Base-by-base conservation (phyloP, 2,888 invertebrate species). In the Agonopterix arenella region DNA sequence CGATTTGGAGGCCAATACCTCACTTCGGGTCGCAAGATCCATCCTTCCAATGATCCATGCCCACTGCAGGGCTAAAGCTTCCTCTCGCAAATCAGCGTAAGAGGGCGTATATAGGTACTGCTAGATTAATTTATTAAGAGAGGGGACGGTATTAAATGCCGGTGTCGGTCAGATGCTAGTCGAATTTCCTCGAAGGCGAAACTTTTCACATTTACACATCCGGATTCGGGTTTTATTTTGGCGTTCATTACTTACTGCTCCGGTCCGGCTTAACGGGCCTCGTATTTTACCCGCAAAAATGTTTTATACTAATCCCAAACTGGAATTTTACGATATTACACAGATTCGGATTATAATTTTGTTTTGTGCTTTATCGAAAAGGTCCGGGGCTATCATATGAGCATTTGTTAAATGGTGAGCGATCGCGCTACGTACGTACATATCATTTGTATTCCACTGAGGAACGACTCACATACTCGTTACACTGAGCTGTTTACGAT, bases 191-290 rank as follows among this genome's bases (percentile, higher is more conserved):
- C 40, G 16, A 46, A 37, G 46, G 45, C 43, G 16, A 41, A 50
- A 50, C 50, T 50, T 50, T 50, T 28, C 50, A 45, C 50, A 50
- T 50, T 50, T 42, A 44, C 50, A 44, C 50, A n/a, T 41, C 41
- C 41, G 45, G 10, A 36, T 46, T 46, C 43, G 4, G 36, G 11
- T 42, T 37, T 44, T 43, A 43, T 46, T 45, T 49, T 42, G 13
- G 44, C 28, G 10, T 44, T 38, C 36, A 16, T 8, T 36, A 36
- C 44, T 45, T 45, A 28, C 28, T 28, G 28, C 28, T 28, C 28
- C 28, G 28, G 28, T 28, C 28, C 45, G 36, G 36, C 38, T 28
- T 28, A 28, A 41, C 40, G 41, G 28, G 13, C 38, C 41, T 36
- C 8, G 38, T 40, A 49, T 36, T 11, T 45, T 40, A 36, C 38